phyloP scores from a whole-genome alignment of 2,113 vertebrate genomes.

The Hemibagrus wyckioides region DNA sequence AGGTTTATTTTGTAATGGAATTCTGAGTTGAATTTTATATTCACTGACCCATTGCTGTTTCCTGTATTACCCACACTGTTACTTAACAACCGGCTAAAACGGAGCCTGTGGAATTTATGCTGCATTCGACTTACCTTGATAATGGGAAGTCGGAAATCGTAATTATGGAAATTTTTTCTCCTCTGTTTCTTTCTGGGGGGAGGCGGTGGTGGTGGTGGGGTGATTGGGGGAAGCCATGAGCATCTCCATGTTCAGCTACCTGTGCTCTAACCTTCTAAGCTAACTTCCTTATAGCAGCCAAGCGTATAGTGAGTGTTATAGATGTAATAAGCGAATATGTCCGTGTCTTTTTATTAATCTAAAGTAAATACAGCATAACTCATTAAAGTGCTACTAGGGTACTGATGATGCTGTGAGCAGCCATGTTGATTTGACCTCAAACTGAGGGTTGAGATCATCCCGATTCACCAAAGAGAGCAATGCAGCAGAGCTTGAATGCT shows the following conservation, averaged over 20 bases:
- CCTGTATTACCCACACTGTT: neutral
- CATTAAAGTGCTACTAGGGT: neutral
- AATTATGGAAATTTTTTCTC: too few relatives aligned
- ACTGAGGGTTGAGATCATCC: neutral
- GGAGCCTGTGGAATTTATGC: neutral
- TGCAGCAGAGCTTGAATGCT: neutral
- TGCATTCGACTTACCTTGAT: neutral
- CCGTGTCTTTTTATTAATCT: too few relatives aligned
- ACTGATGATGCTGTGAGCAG: neutral
- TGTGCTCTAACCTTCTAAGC: too few relatives aligned
- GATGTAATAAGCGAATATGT: too few relatives aligned
- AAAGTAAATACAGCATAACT: too few relatives aligned
- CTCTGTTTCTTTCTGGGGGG: too few relatives aligned
- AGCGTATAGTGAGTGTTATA: neutral
- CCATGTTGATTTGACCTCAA: neutral
- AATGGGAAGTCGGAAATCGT: too few relatives aligned
- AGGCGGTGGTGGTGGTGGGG: too few relatives aligned
- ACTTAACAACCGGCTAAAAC: neutral
- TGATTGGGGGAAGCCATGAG: neutral
- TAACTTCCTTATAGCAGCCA: neutral
- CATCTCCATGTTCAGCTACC: neutral
- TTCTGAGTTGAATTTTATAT: neutral
- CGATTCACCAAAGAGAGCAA: neutral
- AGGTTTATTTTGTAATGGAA: neutral
- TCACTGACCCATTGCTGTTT: neutral